Conservation (phyloP, 2,113 vertebrate species). For the Gnathonemus longibarbis region DNA sequence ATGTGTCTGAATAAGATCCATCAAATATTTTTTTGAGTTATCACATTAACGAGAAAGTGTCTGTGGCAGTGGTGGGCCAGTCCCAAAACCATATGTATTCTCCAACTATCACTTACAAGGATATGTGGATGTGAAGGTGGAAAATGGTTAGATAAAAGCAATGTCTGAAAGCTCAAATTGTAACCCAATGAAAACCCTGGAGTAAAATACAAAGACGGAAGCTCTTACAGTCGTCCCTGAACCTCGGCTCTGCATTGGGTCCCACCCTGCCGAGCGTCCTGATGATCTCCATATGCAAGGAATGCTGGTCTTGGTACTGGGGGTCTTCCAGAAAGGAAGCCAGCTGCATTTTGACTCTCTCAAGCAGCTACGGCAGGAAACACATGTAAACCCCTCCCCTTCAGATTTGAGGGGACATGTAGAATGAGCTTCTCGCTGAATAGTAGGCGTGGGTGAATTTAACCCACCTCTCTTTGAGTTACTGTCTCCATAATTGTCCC, state of each 20-base stretch:
- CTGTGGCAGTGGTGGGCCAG: neutral
- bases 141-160: neutral
- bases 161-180: neutral
- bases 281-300: conserved; percentile 94
- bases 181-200: neutral
- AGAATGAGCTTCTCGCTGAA: neutral
- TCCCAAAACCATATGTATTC: neutral
- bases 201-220: neutral
- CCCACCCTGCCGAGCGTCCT: conserved; percentile 93
- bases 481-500: conserved; percentile 99
- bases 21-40: neutral
- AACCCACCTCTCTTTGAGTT: conserved; percentile 89
- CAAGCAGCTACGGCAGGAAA: conserved; percentile 71
- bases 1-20: neutral
- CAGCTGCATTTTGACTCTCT: conserved; percentile 98
- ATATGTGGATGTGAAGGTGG: neutral
- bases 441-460: neutral
- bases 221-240: conserved; percentile 92
- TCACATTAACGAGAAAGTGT: neutral
- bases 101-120: neutral
- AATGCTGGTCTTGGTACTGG: conserved; percentile 97
- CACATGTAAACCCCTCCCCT: neutral
- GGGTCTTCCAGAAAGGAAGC: conserved; percentile 95
- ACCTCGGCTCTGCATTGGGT: conserved; percentile 93
- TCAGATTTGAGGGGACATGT: neutral